A percentile compares a stretch with the other conserved stretches of the same genome.
Evolutionary conservation across 2,113 vertebrate genomes (phyloP).

Genomic region (Galeopterus variegatus): DNA sequence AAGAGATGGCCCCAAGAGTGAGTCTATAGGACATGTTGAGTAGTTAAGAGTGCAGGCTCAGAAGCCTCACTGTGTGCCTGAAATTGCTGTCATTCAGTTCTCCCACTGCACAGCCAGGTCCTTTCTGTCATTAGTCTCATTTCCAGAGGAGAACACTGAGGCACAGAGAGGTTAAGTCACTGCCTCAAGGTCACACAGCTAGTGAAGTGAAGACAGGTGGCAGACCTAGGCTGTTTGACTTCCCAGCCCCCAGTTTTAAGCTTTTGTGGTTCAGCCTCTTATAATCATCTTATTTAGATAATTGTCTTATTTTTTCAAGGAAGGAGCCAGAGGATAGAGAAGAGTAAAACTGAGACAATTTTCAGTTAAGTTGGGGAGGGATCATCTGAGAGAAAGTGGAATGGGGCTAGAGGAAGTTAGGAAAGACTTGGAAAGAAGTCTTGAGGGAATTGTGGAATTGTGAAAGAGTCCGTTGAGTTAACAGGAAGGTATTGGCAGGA

Average conservation of each 20-base stretch:
- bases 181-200: conserved; percentile 2
- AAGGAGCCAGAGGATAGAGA: background rate
- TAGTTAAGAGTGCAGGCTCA: background rate
- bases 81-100: background rate
- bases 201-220: background rate
- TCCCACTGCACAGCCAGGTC: background rate
- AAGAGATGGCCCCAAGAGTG: background rate
- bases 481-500: background rate
- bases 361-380: background rate
- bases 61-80: background rate
- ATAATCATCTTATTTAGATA: background rate
- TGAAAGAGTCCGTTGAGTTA: background rate
- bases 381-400: background rate
- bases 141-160: background rate
- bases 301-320: background rate
- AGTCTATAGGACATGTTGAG: too few relatives aligned
- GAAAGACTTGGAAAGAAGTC: background rate
- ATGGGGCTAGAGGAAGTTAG: background rate
- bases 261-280: background rate
- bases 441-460: background rate
- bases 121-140: background rate
- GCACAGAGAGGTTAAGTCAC: background rate
- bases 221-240: background rate
- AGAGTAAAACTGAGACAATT: background rate
- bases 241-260: background rate